These are phyloP conservation scores for Ciona savignyi DNA, from an alignment of 23 tunicate species.

Conservation along the genomic window DNA sequence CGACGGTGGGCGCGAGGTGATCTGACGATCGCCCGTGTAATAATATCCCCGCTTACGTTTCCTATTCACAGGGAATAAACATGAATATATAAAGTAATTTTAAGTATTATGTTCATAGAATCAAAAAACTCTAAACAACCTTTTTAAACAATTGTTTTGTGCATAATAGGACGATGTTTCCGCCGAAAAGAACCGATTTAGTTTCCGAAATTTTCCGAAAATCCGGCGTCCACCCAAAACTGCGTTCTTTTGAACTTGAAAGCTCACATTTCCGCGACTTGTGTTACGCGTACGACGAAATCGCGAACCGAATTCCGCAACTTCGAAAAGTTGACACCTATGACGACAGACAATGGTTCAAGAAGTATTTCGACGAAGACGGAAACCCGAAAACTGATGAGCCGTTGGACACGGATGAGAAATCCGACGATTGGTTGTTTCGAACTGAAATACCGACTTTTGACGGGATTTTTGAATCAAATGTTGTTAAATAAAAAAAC, in stretches of 20 bases:
- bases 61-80: too few species aligned
- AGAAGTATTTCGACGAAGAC: conserved; percentile 52
- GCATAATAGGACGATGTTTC: conserved; percentile 50
- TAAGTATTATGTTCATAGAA: too few species aligned
- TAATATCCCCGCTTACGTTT: too few species aligned
- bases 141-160: too few species aligned
- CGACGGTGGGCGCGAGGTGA: too few species aligned
- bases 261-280: conserved; percentile 64
- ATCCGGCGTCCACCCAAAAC: conserved; percentile 40
- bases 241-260: conserved; percentile 13
- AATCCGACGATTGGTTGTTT: neutral
- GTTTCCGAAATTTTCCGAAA: conserved; percentile 40
- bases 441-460: neutral
- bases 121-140: neutral
- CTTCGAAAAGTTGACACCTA: conserved; percentile 55
- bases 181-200: conserved; percentile 47
- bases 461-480: neutral
- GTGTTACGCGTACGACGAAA: conserved; percentile 76
- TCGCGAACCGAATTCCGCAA: conserved; percentile 64
- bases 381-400: conserved; percentile 51
- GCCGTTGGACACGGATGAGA: neutral
- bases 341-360: conserved; percentile 49
- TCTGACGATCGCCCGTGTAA: too few species aligned
- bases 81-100: too few species aligned
- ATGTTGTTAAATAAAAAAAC: neutral